Evolutionary conservation across 2,888 invertebrate genomes (phyloP), one percentile per base, ranked within the genome.

Genomic region (Itoplectis maculator): DNA sequence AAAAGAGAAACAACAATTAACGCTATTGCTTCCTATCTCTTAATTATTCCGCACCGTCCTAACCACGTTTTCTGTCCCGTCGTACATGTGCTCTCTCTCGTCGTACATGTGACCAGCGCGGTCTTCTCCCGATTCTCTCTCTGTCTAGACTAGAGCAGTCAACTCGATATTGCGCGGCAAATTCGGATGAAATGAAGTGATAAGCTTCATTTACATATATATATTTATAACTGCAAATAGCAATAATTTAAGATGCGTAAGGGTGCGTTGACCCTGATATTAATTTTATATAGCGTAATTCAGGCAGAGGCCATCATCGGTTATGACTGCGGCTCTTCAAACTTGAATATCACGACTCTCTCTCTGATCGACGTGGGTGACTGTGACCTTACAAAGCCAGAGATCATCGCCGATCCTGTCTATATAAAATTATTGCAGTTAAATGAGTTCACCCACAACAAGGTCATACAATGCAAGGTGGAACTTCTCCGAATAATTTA

Each of bases 401-500:
- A 76, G 0, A 29, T 47, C 15, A 73, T 69, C 0, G 42, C 77
- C 1, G 42, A 66, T 8, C 18, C 9, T 4, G 15, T 29, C 2
- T 59, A 79, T 15, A 18, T 84, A 7, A 81, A 81, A 40, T 35
- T 84, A 18, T 13, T 84, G 4, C 83, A 83, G 54, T 7, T 69
- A 35, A 54, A 9, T 2, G 49, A 83, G 13, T 77, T 51, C n/a
- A 45, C 54, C 0, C 18, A 51, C 18, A 65, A 51, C 2, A 42
- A 51, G n/a, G 78, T 82, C 11, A 54, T 45, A 2, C 80, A 80
- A 54, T 84, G 82, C 23, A 84, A 80, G 66, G 37, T 84, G 45
- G 45, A 45, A 45, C 4, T 45, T 4, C 45, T 13, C 45, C 45
- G 47, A 47, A 5, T 40, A 11, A 61, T 78, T 29, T 37, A 73